Evolutionary conservation across 2,888 invertebrate species (phyloP).

Genomic region (Coecobrya sp.): DNA sequence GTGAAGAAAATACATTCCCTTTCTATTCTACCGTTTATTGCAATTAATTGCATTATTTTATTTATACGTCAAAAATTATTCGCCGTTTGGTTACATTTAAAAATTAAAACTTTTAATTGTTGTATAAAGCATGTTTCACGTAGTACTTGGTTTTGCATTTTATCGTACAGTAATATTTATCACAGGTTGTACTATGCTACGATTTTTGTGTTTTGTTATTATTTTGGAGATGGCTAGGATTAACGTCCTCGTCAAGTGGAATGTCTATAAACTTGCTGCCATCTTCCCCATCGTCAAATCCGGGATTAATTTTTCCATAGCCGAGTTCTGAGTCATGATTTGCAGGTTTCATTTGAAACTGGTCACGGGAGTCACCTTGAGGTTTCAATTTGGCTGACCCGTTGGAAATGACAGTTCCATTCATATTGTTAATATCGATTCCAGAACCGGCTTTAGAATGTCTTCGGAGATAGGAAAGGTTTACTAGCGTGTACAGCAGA

Average conservation of each 20-base stretch:
- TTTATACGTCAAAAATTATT: not conserved
- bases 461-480: slow-evolving; percentile 90
- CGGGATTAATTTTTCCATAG: slow-evolving; percentile 72
- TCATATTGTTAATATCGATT: slow-evolving; percentile 81
- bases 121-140: not conserved
- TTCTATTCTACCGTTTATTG: too few species aligned
- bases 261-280: slow-evolving; percentile 84
- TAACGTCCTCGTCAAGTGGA: slow-evolving; percentile 84
- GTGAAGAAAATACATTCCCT: too few species aligned
- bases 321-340: slow-evolving; percentile 67
- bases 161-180: slow-evolving; percentile 27
- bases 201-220: slow-evolving; percentile 47
- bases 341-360: slow-evolving; percentile 63
- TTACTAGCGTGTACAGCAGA: slow-evolving; percentile 91
- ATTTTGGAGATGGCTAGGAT: slow-evolving; percentile 22
- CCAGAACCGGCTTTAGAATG: slow-evolving; percentile 87
- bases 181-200: slow-evolving; percentile 46
- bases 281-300: slow-evolving; percentile 64
- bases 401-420: slow-evolving; percentile 61
- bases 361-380: not conserved
- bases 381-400: slow-evolving; percentile 55
- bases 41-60: too few species aligned
- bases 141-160: not conserved
- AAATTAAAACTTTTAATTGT: not conserved
- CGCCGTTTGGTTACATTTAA: not conserved